Evolutionary conservation across 2,888 invertebrate species (phyloP), one percentile per base, ranked within the genome.

Genomic region (Andrena flavipes): DNA sequence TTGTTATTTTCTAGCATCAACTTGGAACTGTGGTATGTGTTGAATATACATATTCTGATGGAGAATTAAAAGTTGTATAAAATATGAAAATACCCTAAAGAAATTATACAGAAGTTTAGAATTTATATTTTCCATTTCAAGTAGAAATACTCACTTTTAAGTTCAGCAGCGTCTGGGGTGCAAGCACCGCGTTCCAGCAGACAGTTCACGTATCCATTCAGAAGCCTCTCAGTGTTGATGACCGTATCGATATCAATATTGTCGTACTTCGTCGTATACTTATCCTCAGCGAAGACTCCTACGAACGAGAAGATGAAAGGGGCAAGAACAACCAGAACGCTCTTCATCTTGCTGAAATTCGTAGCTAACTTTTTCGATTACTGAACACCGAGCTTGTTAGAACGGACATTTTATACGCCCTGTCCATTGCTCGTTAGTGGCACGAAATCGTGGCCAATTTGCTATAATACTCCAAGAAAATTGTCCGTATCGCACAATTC

Each of bases 231-330:
- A 92, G 96, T 97, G 8, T 90, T 93, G 59, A 97, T 92, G 76
- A 97, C 95, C 88, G 96, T 95, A 51, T 97, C 95, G 70, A 97
- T 84, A 92, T 97, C 95, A 42, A 97, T 93, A 90, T 96, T 95
- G 92, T 97, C 97, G 90, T 96, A 97, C 90, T 96, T 96, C 75
- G 95, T 95, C 0, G 96, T 96, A 90, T 97, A 97, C 26, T 30
- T 70, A 0, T 83, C 78, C 2, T 88, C 87, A 16, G 76, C 69
- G 7, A 56, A 13, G 30, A 77, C 79, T 23, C 16, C 51, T 13
- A 29, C 23, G 23, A 69, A 29, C 62, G 78, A 62, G 42, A 68
- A 67, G 26, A 70, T 23, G 33, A 33, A 56, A 23, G 26, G n/a
- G 16, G 63, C 35, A 26, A 84, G 54, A 54, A 76, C 35, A 7